Conservation (phyloP, 2,888 invertebrate genomes). For the Eremobia ochroleuca region DNA sequence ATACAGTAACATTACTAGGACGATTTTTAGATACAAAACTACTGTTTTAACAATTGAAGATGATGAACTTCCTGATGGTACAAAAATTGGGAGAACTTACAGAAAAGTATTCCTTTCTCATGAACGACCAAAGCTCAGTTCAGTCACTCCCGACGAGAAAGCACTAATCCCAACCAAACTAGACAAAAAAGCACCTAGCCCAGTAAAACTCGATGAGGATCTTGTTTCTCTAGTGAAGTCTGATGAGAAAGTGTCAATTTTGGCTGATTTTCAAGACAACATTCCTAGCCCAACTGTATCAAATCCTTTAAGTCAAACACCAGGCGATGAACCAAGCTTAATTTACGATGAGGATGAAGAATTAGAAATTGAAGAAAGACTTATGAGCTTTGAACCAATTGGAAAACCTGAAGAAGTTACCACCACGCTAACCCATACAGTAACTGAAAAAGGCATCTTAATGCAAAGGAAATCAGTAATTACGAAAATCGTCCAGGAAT, state of each 20-base stretch:
- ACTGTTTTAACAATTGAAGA: slow-evolving; percentile 65
- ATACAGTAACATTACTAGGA: slow-evolving; percentile 58
- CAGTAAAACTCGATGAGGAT: slow-evolving; percentile 1
- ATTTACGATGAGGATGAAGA: slow-evolving; percentile 62
- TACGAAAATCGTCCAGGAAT: slow-evolving; percentile 59
- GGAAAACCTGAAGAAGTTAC: slow-evolving; percentile 55
- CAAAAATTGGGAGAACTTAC: slow-evolving; percentile 44
- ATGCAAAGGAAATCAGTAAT: slow-evolving; percentile 48
- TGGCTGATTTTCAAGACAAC: background rate
- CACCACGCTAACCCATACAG: slow-evolving; percentile 19
- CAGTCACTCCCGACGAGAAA: slow-evolving; percentile 39
- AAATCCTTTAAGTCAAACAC: slow-evolving; percentile 8
- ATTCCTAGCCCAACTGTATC: slow-evolving; percentile 3
- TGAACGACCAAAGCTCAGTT: slow-evolving; percentile 52
- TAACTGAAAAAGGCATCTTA: slow-evolving; percentile 39
- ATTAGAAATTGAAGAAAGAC: slow-evolving; percentile 62
- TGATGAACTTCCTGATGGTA: slow-evolving; percentile 59
- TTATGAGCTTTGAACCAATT: slow-evolving; percentile 63
- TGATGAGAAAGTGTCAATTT: background rate
- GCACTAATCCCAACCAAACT: slow-evolving; percentile 57
- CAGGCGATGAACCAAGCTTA: slow-evolving; percentile 43
- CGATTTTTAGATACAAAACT: slow-evolving; percentile 61
- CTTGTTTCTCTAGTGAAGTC: background rate
- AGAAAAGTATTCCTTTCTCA: slow-evolving; percentile 58
- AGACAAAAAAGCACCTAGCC: slow-evolving; percentile 35